phyloP scores from a whole-genome alignment of 2,113 vertebrate genomes.

The Paracanthobrama guichenoti region DNA sequence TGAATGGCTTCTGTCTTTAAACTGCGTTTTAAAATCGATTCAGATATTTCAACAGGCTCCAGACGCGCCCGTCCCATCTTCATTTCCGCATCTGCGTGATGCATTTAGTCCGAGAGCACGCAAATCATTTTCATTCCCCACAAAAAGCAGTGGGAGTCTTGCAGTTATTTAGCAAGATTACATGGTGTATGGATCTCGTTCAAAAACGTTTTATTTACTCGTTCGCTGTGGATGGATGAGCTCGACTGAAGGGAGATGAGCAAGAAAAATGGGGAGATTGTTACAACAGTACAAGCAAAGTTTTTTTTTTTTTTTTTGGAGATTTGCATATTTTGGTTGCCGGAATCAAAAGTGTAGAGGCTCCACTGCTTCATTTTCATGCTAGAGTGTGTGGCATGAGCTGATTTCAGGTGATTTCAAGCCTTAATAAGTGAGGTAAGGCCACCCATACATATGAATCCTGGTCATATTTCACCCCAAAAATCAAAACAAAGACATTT shows the following conservation, averaged over 20 bases:
- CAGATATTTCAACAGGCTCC: constrained; percentile 17
- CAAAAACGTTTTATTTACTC: constrained; percentile 63
- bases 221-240: constrained; percentile 64
- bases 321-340: constrained; percentile 25
- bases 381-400: background rate
- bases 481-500: too few species aligned
- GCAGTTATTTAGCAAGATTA: constrained; percentile 72
- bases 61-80: constrained; percentile 29
- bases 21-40: constrained; percentile 39
- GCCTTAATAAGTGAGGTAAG: too few species aligned
- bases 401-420: constrained; percentile 11
- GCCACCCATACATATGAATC: background rate
- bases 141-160: constrained; percentile 59
- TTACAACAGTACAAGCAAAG: constrained; percentile 42
- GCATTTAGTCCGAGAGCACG: constrained; percentile 61
- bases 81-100: constrained; percentile 57
- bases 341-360: background rate
- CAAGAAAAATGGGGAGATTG: constrained; percentile 11
- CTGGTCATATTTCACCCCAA: background rate
- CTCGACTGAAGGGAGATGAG: constrained; percentile 61
- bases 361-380: background rate
- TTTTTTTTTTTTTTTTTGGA: constrained; percentile 14
- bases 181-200: constrained; percentile 68
- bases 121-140: constrained; percentile 57
- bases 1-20: constrained; percentile 23